phyloP scores from a whole-genome alignment of 2,888 invertebrate species.

The Mantis religiosa region DNA sequence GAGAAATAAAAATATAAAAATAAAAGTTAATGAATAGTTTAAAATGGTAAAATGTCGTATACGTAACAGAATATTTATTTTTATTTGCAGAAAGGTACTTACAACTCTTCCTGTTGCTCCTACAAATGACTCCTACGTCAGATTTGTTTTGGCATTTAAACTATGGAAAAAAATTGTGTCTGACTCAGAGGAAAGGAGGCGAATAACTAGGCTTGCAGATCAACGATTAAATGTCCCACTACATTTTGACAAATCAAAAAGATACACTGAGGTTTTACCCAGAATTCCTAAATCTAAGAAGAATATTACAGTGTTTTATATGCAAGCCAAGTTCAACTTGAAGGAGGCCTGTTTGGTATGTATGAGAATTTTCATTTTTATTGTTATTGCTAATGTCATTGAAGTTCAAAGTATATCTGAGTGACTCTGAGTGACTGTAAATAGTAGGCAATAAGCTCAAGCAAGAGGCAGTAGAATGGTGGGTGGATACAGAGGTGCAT shows the following conservation, averaged over 20 bases:
- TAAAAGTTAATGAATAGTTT: too few relatives aligned
- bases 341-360: constrained; percentile 35
- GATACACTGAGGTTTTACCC: constrained; percentile 33
- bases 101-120: constrained; percentile 34
- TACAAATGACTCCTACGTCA: constrained; percentile 33
- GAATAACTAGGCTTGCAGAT: constrained; percentile 33
- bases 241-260: constrained; percentile 33
- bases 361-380: background rate
- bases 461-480: too few relatives aligned
- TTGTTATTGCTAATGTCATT: too few relatives aligned
- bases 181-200: constrained; percentile 31
- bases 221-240: constrained; percentile 31
- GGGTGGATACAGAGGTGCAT: too few relatives aligned
- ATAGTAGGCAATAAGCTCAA: too few relatives aligned
- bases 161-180: constrained; percentile 36
- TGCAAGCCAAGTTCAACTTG: constrained; percentile 35
- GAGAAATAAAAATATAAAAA: too few relatives aligned
- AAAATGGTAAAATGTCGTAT: too few relatives aligned
- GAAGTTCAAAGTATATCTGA: too few relatives aligned
- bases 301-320: constrained; percentile 35
- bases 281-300: constrained; percentile 33
- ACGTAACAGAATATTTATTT: background rate
- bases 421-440: too few relatives aligned
- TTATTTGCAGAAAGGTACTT: constrained; percentile 39
- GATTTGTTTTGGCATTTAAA: constrained; percentile 36